These are phyloP conservation scores for Cranoglanis bouderius DNA, from an alignment of 2,113 vertebrate species.

Conservation along the genomic window DNA sequence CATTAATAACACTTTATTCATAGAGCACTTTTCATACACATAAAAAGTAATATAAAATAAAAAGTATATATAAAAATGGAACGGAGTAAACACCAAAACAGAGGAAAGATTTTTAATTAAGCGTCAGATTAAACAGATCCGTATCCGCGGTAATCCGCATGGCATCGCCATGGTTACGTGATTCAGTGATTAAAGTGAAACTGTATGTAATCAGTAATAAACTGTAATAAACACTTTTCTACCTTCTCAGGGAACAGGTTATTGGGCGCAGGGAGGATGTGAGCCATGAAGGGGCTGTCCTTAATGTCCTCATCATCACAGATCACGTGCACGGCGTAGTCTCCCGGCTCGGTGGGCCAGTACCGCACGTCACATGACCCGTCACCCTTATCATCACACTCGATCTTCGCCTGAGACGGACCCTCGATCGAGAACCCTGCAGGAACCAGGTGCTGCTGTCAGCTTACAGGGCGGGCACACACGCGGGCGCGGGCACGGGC, in stretches of 20 bases:
- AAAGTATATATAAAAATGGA: not conserved
- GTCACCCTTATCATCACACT: slow-evolving; percentile 90
- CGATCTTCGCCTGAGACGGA: slow-evolving; percentile 91
- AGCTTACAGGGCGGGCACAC: not conserved
- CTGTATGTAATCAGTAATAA: not conserved
- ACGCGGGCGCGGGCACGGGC: no score
- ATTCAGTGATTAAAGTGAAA: not conserved
- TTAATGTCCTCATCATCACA: slow-evolving; percentile 94
- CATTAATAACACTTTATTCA: not conserved
- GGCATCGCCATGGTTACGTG: not conserved
- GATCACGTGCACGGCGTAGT: slow-evolving; percentile 92
- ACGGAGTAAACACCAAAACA: not conserved
- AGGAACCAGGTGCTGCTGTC: not conserved
- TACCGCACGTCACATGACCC: slow-evolving; percentile 94
- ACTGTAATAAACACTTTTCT: not conserved
- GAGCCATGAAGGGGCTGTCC: slow-evolving; percentile 92
- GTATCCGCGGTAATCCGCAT: no score
- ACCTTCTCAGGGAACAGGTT: slow-evolving; percentile 90
- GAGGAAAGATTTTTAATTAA: not conserved
- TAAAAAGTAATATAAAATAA: not conserved
- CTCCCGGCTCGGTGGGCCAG: slow-evolving; percentile 91
- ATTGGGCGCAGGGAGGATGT: slow-evolving; percentile 83
- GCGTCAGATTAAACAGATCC: not conserved
- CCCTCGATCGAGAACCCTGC: slow-evolving; percentile 95
- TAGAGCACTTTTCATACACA: not conserved